phyloP scores from a whole-genome alignment of 2,113 vertebrate genomes.

The Noctilio leporinus region DNA sequence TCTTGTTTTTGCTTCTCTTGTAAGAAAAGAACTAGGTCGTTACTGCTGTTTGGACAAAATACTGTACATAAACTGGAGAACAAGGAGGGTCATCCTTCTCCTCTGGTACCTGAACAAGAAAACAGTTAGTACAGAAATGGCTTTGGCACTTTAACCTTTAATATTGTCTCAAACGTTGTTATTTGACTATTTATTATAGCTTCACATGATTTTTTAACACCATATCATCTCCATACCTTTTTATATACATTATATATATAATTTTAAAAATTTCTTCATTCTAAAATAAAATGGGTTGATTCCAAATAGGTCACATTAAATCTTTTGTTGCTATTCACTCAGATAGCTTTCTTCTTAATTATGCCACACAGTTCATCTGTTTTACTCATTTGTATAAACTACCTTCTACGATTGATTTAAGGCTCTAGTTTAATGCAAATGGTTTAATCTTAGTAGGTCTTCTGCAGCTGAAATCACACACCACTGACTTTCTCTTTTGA shows the following conservation, averaged over 20 bases:
- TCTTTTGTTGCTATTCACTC: background rate
- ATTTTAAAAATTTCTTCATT: conserved; percentile 67
- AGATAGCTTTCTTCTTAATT: conserved; percentile 47
- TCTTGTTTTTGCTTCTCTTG: background rate
- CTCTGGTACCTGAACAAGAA: conserved; percentile 32
- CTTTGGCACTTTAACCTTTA: conserved; percentile 69
- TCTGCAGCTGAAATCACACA: conserved; percentile 76
- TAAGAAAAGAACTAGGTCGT: conserved; percentile 23
- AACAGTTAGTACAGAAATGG: conserved; percentile 58
- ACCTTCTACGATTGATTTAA: conserved; percentile 68
- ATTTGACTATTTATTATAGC: conserved; percentile 16
- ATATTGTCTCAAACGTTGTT: conserved; percentile 2
- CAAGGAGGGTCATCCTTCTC: background rate
- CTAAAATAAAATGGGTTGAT: background rate
- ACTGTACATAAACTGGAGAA: background rate
- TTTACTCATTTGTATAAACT: conserved; percentile 37
- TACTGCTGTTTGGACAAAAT: conserved; percentile 15
- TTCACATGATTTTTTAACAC: conserved; percentile 53
- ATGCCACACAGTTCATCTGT: conserved; percentile 56
- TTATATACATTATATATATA: conserved; percentile 74
- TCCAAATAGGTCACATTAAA: background rate
- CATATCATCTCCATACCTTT: background rate
- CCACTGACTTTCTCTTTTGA: conserved; percentile 82
- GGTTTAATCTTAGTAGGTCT: conserved; percentile 32
- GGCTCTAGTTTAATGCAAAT: conserved; percentile 69